These are phyloP conservation scores for Philonicus albiceps DNA, from an alignment of 2,888 invertebrate genomes.

Conservation along the genomic window DNA sequence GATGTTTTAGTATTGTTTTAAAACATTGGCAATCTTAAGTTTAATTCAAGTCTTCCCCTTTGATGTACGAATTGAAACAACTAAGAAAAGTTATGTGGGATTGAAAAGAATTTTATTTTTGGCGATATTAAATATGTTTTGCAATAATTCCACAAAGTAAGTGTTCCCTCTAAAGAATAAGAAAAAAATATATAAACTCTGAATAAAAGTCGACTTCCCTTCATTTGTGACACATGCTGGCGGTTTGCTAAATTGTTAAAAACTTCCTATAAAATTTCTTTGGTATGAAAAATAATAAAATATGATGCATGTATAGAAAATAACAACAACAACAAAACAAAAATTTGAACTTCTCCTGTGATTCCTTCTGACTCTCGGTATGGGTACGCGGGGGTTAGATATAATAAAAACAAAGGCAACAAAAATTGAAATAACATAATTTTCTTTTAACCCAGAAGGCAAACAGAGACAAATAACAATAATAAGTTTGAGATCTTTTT, in stretches of 20 bases:
- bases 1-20: not conserved
- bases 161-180: not conserved
- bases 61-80: not conserved
- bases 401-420: not conserved
- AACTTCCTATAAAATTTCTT: not conserved
- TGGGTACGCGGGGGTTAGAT: not conserved
- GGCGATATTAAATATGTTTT: not conserved
- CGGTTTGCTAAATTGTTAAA: not conserved
- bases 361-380: not conserved
- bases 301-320: not conserved
- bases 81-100: not conserved
- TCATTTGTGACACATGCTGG: not conserved
- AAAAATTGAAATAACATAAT: constrained; percentile 38
- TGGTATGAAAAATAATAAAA: not conserved
- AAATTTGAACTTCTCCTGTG: constrained; percentile 8
- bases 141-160: not conserved
- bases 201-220: not conserved
- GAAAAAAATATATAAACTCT: too few relatives aligned
- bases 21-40: not conserved
- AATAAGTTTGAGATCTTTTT: constrained; percentile 39
- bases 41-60: not conserved
- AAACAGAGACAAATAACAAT: constrained; percentile 36
- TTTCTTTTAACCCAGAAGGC: constrained; percentile 27
- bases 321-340: not conserved
- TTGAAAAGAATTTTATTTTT: not conserved